Evolutionary conservation across 1,140 invertebrate species (phyloP), one percentile per base, ranked within the genome.

Genomic region (Pectinophora gossypiella): DNA sequence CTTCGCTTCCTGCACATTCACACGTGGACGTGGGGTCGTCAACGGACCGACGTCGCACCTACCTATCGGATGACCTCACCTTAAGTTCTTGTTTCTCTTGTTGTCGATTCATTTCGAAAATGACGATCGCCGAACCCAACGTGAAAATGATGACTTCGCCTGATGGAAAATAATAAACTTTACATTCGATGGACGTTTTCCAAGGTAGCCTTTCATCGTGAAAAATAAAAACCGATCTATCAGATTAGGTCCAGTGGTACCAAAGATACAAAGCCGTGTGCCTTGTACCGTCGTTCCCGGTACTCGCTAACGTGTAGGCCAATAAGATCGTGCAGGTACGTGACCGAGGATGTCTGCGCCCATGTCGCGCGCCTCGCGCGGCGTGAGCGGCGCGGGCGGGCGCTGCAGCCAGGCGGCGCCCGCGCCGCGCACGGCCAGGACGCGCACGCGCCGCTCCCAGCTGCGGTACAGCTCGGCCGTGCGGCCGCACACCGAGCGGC

Each of bases 101-200:
- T 22, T 72, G 65, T 22, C 68, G 48, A 49, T 68, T 72, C 6
- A 68, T 58, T 51, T 72, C 68, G 19, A 64, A 66, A 12, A 61
- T 56, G 7, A 72, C 4, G 16, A 68, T 68, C 20, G 54, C n/a
- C 0, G 62, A 50, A 10, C 68, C 65, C 3, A 72, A 9, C 3
- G 16, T 16, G 48, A 72, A 72, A n/a, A 72, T 38, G 6, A 59
- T 54, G 0, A 54, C 20, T 47, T 72, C 68, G 35, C 68, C 68
- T 72, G 56, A 27, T 5, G 12, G 12, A 12, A 27, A 27, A 6
- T 27, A 6, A 27, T 12, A 27, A 6, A 27, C 12, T 27, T n/a
- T n/a, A n/a, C n/a, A n/a, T n/a, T n/a, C n/a, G n/a, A n/a, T n/a
- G n/a, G n/a, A n/a, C n/a, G n/a, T n/a, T n/a, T n/a, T n/a, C n/a